Evolutionary conservation across 2,113 vertebrate species (phyloP), one percentile per base, ranked within the genome.

Genomic region (Python bivittatus): DNA sequence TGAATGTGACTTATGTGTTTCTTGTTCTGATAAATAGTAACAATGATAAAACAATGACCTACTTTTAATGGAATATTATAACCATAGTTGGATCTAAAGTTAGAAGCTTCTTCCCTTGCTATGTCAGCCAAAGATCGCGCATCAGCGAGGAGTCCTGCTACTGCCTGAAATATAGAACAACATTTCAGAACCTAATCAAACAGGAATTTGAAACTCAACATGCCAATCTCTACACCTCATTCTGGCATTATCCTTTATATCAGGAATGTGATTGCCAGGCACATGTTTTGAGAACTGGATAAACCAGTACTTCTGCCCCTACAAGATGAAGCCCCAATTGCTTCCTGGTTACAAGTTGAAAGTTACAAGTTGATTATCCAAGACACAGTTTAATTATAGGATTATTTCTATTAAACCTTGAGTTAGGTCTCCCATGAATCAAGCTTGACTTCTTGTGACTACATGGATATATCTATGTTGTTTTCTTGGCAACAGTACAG

Each of bases 61-160:
- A 99, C 99, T 98, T 99, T 99, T 54, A 99, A 96, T 13, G 99
- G 99, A 96, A 99, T 99, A 96, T 99, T 98, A 29, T 99, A 98
- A 91, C 99, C 99, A 29, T 99, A 99, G 97, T 98, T 99, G 1
- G 99, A 98, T 91, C 99, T 98, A 20, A 99, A 99, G 97, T 98
- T 99, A 38, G 99, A 99, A 0, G 99, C 99, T 96, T 99, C 99
- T 95, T 99, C 99, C 95, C 99, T 98, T 88, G 99, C 98, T 6
- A 99, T 99, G 93, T 99, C 99, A 85, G 99, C 98, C 88, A 99
- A 97, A 27, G 99, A 99, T 2, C 99, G 98, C 3, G 99, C 99
- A 88, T 99, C 99, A 88, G 99, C 99, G 94, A 99, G 93, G 68
- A 99, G 98, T 25, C 99, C 99, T 0, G 99, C 99, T 0, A 99